These are phyloP conservation scores for Suricata suricatta DNA, from an alignment of 2,113 vertebrate species.

Conservation along the genomic window DNA sequence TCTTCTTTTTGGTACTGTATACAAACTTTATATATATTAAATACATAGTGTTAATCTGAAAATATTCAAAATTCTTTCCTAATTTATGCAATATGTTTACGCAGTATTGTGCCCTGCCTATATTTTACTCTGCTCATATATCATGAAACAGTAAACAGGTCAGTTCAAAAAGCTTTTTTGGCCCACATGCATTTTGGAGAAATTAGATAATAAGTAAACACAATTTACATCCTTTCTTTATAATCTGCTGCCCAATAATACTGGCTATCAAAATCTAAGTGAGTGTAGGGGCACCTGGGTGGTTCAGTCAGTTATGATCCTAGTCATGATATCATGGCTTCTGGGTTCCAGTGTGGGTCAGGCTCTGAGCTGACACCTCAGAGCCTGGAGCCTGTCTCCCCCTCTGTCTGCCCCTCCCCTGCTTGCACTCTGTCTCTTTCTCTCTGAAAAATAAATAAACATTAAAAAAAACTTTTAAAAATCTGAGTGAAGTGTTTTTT, in stretches of 20 bases:
- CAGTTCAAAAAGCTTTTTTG: background rate
- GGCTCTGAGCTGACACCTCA: too few relatives aligned
- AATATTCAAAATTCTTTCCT: conserved; percentile 2
- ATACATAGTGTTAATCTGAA: background rate
- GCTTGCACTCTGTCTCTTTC: too few relatives aligned
- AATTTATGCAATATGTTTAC: background rate
- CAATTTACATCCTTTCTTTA: background rate
- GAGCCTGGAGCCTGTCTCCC: too few relatives aligned
- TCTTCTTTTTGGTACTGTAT: background rate
- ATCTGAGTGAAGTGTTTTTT: background rate
- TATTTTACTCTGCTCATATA: background rate
- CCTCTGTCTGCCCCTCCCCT: too few relatives aligned
- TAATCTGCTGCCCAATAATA: conserved; percentile 3
- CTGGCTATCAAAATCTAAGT: background rate
- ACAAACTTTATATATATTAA: background rate
- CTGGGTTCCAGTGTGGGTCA: too few relatives aligned
- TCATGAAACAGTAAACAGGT: background rate
- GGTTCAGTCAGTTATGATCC: too few relatives aligned
- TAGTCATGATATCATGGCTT: too few relatives aligned
- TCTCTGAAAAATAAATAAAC: too few relatives aligned
- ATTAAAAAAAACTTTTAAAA: too few relatives aligned
- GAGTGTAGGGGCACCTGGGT: background rate
- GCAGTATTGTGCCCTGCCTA: background rate
- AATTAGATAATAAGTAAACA: background rate
- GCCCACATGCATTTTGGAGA: background rate